Evolutionary conservation across 1,140 invertebrate species (phyloP).

Genomic region (Acromyrmex echinatior): DNA sequence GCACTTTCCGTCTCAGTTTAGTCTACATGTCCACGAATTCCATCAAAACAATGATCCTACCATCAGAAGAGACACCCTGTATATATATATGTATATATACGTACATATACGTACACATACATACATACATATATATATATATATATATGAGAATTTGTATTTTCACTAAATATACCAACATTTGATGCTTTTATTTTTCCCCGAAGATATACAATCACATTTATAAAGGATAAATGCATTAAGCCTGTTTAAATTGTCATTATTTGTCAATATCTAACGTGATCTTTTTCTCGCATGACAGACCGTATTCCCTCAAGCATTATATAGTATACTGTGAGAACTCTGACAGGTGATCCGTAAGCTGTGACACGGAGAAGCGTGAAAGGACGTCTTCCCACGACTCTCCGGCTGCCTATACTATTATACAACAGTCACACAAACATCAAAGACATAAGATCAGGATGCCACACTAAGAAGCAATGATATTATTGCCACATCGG

Average conservation of each 20-base stretch:
- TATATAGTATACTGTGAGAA: constrained; percentile 69
- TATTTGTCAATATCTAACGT: constrained; percentile 52
- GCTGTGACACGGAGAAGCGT: constrained; percentile 59
- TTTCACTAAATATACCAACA: not conserved
- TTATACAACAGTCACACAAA: constrained; percentile 33
- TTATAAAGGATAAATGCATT: constrained; percentile 17
- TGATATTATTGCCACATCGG: constrained; percentile 54
- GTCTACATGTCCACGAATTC: too few relatives aligned
- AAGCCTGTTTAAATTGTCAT: constrained; percentile 50
- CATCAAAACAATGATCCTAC: too few relatives aligned
- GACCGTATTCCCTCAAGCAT: constrained; percentile 43
- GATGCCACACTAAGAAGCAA: constrained; percentile 18
- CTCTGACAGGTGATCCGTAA: constrained; percentile 67
- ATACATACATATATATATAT: too few relatives aligned
- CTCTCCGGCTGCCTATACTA: constrained; percentile 58
- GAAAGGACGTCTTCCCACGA: constrained; percentile 46
- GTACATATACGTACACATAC: too few relatives aligned
- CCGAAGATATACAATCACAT: not conserved
- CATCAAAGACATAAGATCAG: constrained; percentile 40
- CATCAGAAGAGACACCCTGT: too few relatives aligned
- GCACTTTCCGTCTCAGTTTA: too few relatives aligned
- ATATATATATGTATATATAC: too few relatives aligned
- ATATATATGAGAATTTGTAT: not conserved
- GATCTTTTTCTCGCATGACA: constrained; percentile 63
- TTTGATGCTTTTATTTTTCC: not conserved